Evolutionary conservation across 2,797 vertebrate genomes (phyloP), one percentile per base, ranked within the genome.

Genomic region (Aeoliscus strigatus): DNA sequence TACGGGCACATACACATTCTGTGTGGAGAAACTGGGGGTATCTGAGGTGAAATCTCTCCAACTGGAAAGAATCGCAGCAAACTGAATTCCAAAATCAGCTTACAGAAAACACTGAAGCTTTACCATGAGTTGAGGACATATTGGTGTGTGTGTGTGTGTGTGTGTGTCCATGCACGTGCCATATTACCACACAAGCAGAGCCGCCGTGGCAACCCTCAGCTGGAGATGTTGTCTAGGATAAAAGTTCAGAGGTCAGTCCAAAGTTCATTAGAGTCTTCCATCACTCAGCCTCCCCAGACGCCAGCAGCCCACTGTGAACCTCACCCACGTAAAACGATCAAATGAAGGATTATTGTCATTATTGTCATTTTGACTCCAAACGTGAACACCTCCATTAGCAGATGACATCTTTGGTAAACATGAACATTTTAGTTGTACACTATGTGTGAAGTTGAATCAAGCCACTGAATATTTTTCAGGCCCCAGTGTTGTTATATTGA

Each of bases 221-320:
- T 79, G 81, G 34, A 24, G 55, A 54, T 67, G 52, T 13, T 46
- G 51, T 48, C 25, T 18, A 54, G 50, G 58, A 47, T 44, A 26
- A 26, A 35, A 48, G 66, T 68, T 83, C 69, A 78, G 60, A 82
- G 75, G 81, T 84, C 70, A 38, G 39, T 51, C 33, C 2, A 45
- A 38, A 57, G 63, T 66, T 85, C 69, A 79, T 77, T 73, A 71
- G 15, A 47, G 41, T 49, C 55, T 53, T 48, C 60, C 54, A 77
- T 81, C 43, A 45, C 56, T 67, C 55, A 75, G 51, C 18, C 36
- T 54, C 51, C 17, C 42, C 57, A 75, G 67, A 73, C 48, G 35
- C 38, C 39, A 36, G 34, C 60, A 30, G 39, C 58, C 45, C 35
- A 26, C 66, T 56, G 55, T 69, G 57, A 49, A 47, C 25, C 33